A percentile compares a stretch with the other conserved stretches of the same genome.
Evolutionary conservation across 2,888 invertebrate genomes (phyloP).

Genomic region (Troides aeacus): DNA sequence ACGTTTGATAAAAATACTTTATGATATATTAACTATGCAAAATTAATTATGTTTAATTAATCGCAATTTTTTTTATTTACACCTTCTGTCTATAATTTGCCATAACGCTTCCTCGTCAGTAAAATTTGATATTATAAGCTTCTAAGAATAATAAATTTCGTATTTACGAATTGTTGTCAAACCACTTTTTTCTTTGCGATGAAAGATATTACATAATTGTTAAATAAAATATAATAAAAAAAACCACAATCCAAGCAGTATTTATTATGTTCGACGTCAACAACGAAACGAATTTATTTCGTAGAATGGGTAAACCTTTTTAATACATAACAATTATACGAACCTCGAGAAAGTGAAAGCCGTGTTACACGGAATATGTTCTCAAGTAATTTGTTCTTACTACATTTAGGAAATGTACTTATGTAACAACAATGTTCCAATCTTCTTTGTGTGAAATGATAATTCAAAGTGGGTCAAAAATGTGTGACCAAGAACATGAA

Average conservation of each 20-base stretch:
- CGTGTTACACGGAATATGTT: not conserved
- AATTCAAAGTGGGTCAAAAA: constrained; percentile 14
- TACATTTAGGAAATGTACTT: not conserved
- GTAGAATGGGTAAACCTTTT: constrained; percentile 3
- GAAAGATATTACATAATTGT: not conserved
- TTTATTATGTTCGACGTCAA: not conserved
- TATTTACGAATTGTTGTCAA: too few species aligned
- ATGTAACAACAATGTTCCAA: not conserved
- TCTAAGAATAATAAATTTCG: too few species aligned
- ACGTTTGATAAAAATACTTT: too few species aligned
- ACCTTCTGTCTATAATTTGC: too few species aligned
- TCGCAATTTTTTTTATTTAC: too few species aligned
- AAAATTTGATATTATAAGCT: too few species aligned
- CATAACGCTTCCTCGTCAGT: too few species aligned
- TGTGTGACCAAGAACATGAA: constrained; percentile 4
- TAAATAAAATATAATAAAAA: not conserved
- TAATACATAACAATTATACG: constrained; percentile 3
- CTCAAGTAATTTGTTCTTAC: not conserved
- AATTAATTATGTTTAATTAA: too few species aligned
- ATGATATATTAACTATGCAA: too few species aligned
- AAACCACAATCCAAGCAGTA: not conserved
- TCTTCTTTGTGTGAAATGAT: not conserved
- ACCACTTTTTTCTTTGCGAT: too few species aligned
- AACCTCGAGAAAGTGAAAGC: constrained; percentile 14
- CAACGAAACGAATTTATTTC: not conserved